Evolutionary conservation across 2,888 invertebrate genomes (phyloP).

Genomic region (Mythimna loreyi): DNA sequence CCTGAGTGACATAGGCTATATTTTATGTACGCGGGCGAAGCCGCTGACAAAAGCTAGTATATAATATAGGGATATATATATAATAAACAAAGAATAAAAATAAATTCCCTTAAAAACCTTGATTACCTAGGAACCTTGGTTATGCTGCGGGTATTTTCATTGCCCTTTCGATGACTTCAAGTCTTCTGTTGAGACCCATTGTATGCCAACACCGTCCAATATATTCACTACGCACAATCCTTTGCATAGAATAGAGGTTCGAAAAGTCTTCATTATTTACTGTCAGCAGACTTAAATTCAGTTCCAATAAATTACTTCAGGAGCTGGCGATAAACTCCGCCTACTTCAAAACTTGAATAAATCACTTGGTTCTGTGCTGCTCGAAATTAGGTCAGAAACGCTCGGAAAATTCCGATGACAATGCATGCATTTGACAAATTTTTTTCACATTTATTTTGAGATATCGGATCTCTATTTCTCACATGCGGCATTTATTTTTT

Average conservation of each 20-base stretch:
- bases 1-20: too few species aligned
- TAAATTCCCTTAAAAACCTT: too few species aligned
- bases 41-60: too few species aligned
- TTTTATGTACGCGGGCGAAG: too few species aligned
- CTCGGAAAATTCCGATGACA: slow-evolving; percentile 18
- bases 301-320: slow-evolving; percentile 39
- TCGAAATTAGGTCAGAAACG: slow-evolving; percentile 28
- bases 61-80: too few species aligned
- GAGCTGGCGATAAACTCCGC: slow-evolving; percentile 27
- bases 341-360: slow-evolving; percentile 41
- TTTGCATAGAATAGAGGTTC: neutral
- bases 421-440: slow-evolving; percentile 17
- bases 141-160: too few species aligned
- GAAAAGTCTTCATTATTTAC: slow-evolving; percentile 25
- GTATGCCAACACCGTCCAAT: neutral
- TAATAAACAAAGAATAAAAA: too few species aligned
- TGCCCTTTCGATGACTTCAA: too few species aligned
- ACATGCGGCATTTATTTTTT: too few species aligned
- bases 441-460: neutral
- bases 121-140: too few species aligned
- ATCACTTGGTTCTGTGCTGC: slow-evolving; percentile 38
- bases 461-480: neutral
- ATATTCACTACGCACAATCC: neutral
- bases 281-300: slow-evolving; percentile 25
- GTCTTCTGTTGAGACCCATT: too few species aligned